Base-by-base conservation (phyloP, 1,140 invertebrate genomes). In the Pachypeltis micranthus region DNA sequence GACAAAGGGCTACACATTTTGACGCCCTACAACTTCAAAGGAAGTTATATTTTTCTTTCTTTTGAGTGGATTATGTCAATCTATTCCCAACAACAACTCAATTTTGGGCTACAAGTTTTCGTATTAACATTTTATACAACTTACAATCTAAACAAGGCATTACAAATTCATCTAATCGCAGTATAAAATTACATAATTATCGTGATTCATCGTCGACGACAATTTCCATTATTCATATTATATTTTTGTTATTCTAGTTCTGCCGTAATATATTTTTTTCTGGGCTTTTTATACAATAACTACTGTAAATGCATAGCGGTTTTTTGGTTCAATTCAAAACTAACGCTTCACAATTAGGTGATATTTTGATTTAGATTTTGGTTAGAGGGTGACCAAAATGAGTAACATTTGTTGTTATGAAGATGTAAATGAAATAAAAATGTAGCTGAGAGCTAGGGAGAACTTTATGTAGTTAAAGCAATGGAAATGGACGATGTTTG, bases 281-380 rank as follows among this genome's bases (percentile, higher is more conserved):
- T 39, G 7, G 47, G 23, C 10, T 51, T 10, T 21, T 4, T 3
- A 51, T 21, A 21, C 12, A 14, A 4, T 51, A 4, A 51, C 47
- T 21, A 10, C 7, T 21, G n/a, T 51, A 51, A 51, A 51, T 51
- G 47, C 47, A 51, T 51, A 51, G 47, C 47, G 47, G 47, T 51
- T 51, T 51, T 51, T 7, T 7, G 12, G 12, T n/a, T 21, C 12
- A 16, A 21, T 10, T 51, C 47, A 51, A 39, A 16, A 39, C 7
- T 39, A 16, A 16, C 47, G 10, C 23, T 21, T 51, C 12, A 21
- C 21, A 4, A 7, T 21, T 51, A 21, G 12, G 12, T 10, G 34
- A 39, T 10, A 4, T 51, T 10, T 51, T 51, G 19, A 10, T 16
- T n/a, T 39, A 10, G 7, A 39, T 39, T 39, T 7, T 10, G n/a